Evolutionary conservation across 2,888 invertebrate genomes (phyloP), one percentile per base, ranked within the genome.

Genomic region (Oegoconia quadripuncta): DNA sequence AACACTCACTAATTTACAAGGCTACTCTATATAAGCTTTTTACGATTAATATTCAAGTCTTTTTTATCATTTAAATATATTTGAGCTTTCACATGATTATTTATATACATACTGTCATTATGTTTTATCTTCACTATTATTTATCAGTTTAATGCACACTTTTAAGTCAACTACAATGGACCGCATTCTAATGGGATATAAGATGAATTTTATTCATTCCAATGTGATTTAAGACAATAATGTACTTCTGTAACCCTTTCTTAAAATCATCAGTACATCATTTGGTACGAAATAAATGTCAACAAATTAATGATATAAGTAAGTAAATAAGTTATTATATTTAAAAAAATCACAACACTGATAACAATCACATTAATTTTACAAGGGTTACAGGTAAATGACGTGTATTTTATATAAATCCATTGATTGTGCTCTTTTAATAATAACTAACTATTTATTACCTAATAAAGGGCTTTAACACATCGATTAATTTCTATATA

Each of bases 141-240:
- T 72, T 70, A 73, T 65, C 55, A 67, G 61, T 80, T 82, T 86
- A 86, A 84, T 82, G 79, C 82, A 83, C 79, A 74, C 72, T 74
- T 72, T 84, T 88, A 87, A 87, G 82, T 87, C 84, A 84, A 82
- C 80, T 87, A 84, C 64, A 73, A 78, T 88, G 88, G 88, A 86
- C 88, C 88, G 78, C 87, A 65, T 74, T 78, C 84, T 84, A 86
- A 78, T 58, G 67, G 79, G 67, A 64, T 52, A 57, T 49, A 48
- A 50, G n/a, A 39, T 51, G 40, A 50, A 44, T 44, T 48, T 42
- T 46, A 46, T 51, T 42, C 44, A 50, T 46, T 52, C 50, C 48
- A 57, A 44, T 42, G 33, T 53, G 47, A 52, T 48, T 49, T 42
- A 28, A 14, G 27, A 28, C 18, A 20, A 44, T 23, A 41, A 38